phyloP scores from a whole-genome alignment of 2,113 vertebrate genomes.

The Corythoichthys intestinalis region DNA sequence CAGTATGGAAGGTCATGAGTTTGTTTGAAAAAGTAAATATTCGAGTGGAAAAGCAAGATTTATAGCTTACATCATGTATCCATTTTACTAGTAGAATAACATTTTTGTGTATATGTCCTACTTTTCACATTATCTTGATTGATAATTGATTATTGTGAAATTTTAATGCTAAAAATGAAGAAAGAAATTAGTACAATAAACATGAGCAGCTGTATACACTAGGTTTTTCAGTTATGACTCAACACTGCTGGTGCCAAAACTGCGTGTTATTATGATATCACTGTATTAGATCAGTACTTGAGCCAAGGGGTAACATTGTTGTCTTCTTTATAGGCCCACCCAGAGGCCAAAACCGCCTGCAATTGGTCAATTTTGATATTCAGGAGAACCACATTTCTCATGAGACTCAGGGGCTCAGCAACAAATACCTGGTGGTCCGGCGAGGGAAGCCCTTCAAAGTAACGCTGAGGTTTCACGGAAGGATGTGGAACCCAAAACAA shows the following conservation, averaged over 20 bases:
- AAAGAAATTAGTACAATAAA: too few relatives aligned
- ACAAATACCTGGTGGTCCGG: constrained; percentile 50
- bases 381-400: constrained; percentile 43
- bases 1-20: too few relatives aligned
- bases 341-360: constrained; percentile 18
- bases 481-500: constrained; percentile 5
- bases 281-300: background rate
- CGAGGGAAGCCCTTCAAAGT: constrained; percentile 57
- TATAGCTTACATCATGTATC: too few relatives aligned
- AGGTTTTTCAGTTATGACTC: too few relatives aligned
- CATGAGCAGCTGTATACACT: too few relatives aligned
- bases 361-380: constrained; percentile 41
- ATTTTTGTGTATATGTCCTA: too few relatives aligned
- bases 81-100: too few relatives aligned
- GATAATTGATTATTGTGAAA: too few relatives aligned
- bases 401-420: constrained; percentile 51
- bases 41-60: too few relatives aligned
- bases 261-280: background rate
- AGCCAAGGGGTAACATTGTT: background rate
- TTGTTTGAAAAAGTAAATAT: too few relatives aligned
- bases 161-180: too few relatives aligned
- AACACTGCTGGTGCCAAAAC: background rate
- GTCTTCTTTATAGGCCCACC: constrained; percentile 4
- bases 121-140: too few relatives aligned
- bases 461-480: constrained; percentile 36